Percentiles rank a stretch among this genome's conserved stretches.
phyloP scores from a whole-genome alignment of 2,888 invertebrate genomes.

The Drosophila nr. fundita region DNA sequence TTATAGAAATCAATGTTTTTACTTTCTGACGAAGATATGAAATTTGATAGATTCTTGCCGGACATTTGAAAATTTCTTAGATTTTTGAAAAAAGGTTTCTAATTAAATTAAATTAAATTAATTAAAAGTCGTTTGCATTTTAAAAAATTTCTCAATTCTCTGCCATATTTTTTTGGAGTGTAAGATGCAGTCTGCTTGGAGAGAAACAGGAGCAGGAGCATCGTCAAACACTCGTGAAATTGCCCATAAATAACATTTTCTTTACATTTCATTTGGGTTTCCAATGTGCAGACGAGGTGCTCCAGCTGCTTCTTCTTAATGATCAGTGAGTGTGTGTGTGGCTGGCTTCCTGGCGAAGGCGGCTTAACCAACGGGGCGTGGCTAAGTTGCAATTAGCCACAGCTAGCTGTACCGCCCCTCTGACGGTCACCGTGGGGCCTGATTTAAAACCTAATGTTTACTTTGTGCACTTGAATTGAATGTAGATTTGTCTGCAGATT shows the following conservation, averaged over 20 bases:
- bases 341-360: conserved; percentile 52
- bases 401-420: conserved; percentile 3
- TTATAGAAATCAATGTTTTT: neutral
- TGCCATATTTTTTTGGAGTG: neutral
- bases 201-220: conserved; percentile 22
- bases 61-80: neutral
- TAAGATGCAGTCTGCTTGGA: conserved; percentile 16
- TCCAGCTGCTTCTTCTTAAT: conserved; percentile 38
- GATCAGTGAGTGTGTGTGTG: conserved; percentile 37
- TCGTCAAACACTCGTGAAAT: conserved; percentile 77
- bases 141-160: neutral
- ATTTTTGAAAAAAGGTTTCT: too few species aligned
- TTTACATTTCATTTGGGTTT: conserved; percentile 79
- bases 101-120: too few species aligned
- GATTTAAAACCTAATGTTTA: conserved; percentile 62
- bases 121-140: too few species aligned
- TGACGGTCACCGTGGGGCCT: conserved; percentile 21
- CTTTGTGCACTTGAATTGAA: conserved; percentile 53
- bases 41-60: neutral
- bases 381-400: conserved; percentile 78
- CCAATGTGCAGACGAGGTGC: conserved; percentile 23
- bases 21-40: too few species aligned
- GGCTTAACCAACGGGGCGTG: conserved; percentile 76
- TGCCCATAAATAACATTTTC: conserved; percentile 82
- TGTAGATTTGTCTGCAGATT: conserved; percentile 52